Percentiles rank a stretch among this genome's conserved stretches.
Evolutionary conservation across 2,113 vertebrate genomes (phyloP).

Genomic region (Entomyzon cyanotis): DNA sequence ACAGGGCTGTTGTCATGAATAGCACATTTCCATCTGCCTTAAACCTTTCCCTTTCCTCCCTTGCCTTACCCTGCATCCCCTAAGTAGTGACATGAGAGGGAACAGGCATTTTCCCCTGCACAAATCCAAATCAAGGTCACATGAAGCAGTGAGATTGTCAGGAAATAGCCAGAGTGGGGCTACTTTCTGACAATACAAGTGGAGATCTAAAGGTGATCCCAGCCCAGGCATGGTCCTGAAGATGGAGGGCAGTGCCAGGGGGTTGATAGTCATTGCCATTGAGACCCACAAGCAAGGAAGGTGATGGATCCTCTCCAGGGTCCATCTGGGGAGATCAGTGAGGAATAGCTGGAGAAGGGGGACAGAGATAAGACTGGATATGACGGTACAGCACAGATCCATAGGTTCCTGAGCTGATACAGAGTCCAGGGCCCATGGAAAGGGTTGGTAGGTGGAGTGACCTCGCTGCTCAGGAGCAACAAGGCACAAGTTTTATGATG

Average conservation of each 20-base stretch:
- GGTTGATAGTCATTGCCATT: not conserved
- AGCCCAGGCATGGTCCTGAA: fast-evolving
- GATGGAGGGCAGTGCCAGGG: not conserved
- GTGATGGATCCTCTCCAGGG: not conserved
- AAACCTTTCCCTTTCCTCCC: not conserved
- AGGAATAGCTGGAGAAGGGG: not conserved
- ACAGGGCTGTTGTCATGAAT: not conserved
- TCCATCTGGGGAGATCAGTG: not conserved
- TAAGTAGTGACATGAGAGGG: not conserved
- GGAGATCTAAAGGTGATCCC: not conserved
- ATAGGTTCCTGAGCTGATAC: not conserved
- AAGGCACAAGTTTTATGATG: not conserved
- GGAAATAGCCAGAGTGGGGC: not conserved
- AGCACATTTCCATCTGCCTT: not conserved
- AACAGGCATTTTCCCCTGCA: not conserved
- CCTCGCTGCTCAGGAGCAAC: not conserved
- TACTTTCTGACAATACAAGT: not conserved
- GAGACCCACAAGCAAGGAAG: not conserved
- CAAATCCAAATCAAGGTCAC: not conserved
- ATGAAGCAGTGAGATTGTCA: not conserved
- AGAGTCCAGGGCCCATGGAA: not conserved
- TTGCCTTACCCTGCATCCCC: not conserved
- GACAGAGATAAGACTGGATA: not conserved
- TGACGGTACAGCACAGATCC: not conserved
- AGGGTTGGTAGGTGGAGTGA: not conserved